Evolutionary conservation across 2,888 invertebrate genomes (phyloP).

Genomic region (Portevinia maculata): DNA sequence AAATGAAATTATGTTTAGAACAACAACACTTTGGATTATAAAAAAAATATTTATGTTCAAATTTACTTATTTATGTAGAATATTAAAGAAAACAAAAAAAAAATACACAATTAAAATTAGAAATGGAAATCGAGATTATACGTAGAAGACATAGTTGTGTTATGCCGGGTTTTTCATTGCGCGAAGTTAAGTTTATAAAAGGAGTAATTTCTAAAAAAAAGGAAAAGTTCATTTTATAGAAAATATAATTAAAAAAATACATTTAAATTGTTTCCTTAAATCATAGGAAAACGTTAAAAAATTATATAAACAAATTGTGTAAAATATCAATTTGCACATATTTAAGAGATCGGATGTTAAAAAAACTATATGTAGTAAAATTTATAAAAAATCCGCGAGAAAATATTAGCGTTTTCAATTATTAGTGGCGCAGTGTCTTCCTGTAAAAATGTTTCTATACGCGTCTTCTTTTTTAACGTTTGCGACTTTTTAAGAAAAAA

Average conservation of each 20-base stretch:
- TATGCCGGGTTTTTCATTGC: conserved; percentile 16
- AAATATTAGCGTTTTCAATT: neutral
- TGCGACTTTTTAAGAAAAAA: neutral
- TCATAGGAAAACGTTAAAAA: too few species aligned
- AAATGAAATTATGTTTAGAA: conserved; percentile 14
- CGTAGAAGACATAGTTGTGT: neutral
- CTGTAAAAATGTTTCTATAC: neutral
- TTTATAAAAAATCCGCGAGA: too few species aligned
- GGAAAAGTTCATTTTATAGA: neutral
- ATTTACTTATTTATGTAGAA: conserved; percentile 46
- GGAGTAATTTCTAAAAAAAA: neutral
- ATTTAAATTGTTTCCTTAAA: neutral
- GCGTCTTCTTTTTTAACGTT: neutral
- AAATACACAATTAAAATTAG: too few species aligned
- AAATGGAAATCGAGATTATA: conserved; percentile 24
- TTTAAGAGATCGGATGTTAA: too few species aligned
- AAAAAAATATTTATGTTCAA: conserved; percentile 44
- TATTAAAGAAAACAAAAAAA: neutral
- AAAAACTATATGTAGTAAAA: too few species aligned
- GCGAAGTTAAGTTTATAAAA: neutral
- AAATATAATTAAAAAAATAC: neutral
- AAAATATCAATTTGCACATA: too few species aligned
- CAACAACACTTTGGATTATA: conserved; percentile 53
- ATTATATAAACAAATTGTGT: too few species aligned
- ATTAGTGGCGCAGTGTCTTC: neutral